Evolutionary conservation across 2,113 vertebrate genomes (phyloP).

Genomic region (Corapipo altera): DNA sequence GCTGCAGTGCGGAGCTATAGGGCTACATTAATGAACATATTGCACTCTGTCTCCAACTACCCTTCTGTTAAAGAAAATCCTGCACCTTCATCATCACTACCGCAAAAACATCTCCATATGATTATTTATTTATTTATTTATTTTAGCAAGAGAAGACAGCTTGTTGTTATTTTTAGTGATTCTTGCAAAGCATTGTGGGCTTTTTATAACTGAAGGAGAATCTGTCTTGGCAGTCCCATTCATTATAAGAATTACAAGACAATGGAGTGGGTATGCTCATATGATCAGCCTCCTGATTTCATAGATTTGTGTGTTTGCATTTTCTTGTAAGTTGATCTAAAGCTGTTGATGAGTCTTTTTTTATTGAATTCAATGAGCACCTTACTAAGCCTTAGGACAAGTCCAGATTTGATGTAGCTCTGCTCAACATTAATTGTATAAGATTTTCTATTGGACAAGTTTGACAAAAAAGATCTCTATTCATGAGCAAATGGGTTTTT

Average conservation of each 20-base stretch:
- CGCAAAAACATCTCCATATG: background rate
- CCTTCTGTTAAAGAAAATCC: background rate
- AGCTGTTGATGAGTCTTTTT: background rate
- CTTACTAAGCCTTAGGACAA: background rate
- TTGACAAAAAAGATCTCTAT: background rate
- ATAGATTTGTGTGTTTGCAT: background rate
- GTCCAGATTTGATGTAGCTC: background rate
- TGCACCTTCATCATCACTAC: background rate
- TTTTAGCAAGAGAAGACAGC: background rate
- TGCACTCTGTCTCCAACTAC: background rate
- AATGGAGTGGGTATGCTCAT: background rate
- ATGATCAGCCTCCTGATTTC: background rate
- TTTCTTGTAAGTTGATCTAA: background rate
- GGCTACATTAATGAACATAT: fast-evolving
- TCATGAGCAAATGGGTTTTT: background rate
- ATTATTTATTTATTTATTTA: no score
- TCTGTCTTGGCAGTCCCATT: background rate
- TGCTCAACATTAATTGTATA: background rate
- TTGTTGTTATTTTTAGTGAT: background rate
- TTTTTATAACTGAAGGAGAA: background rate
- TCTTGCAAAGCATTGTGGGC: background rate
- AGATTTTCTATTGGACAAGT: background rate
- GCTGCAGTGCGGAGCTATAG: fast-evolving
- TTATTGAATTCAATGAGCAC: background rate
- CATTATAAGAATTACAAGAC: background rate